phyloP scores from a whole-genome alignment of 1,140 invertebrate genomes.

The Hycleus cichorii region DNA sequence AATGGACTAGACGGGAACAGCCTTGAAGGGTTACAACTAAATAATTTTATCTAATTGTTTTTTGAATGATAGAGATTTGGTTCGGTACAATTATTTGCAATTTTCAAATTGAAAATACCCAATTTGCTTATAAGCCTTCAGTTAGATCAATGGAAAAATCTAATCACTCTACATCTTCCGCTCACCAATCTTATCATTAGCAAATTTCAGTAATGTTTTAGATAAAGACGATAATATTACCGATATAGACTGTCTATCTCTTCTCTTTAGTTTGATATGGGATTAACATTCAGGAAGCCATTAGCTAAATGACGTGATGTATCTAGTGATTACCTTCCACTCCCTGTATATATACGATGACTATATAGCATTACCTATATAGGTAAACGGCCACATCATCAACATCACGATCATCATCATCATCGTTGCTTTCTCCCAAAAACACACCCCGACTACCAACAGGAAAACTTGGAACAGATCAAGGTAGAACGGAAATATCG shows the following conservation, averaged over 20 bases:
- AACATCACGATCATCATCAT: not conserved
- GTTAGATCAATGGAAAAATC: no score
- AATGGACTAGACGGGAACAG: no score
- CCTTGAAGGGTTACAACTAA: no score
- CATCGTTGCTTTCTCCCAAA: not conserved
- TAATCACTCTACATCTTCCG: no score
- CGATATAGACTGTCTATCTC: constrained; percentile 2
- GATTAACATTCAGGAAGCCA: constrained; percentile 41
- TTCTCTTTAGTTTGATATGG: constrained; percentile 22
- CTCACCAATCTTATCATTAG: no score
- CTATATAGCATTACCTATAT: no score
- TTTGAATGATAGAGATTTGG: no score
- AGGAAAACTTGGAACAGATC: not conserved
- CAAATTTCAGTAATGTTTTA: not conserved
- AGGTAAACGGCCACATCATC: not conserved
- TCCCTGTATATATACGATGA: not conserved
- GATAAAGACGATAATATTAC: not conserved
- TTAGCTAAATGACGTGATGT: constrained; percentile 40
- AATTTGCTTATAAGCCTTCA: no score
- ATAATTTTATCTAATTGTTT: no score
- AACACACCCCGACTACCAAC: not conserved
- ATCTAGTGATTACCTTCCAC: constrained; percentile 34
- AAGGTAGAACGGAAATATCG: constrained; percentile 16
- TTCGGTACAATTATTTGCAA: no score
- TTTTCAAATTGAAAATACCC: no score